A percentile compares a stretch with the other conserved stretches of the same genome.
These are phyloP conservation scores for Tyto alba DNA, from an alignment of 2,113 vertebrate genomes.

Conservation along the genomic window DNA sequence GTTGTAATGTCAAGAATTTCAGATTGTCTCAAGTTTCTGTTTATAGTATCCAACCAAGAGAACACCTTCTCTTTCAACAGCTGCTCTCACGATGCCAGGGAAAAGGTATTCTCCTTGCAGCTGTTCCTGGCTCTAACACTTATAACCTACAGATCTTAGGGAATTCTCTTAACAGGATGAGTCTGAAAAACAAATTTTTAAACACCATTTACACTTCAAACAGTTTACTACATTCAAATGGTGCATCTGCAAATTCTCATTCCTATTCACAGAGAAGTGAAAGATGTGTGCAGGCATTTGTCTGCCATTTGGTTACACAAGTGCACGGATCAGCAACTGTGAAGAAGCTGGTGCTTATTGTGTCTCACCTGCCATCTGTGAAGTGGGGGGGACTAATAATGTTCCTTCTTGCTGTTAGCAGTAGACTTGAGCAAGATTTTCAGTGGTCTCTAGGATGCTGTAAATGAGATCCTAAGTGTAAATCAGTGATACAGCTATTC, in stretches of 20 bases:
- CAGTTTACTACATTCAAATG: neutral
- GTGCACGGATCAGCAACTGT: neutral
- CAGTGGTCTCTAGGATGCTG: neutral
- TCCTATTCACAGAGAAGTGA: neutral
- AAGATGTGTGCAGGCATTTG: neutral
- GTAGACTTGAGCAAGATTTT: neutral
- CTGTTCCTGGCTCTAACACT: neutral
- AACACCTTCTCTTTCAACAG: neutral
- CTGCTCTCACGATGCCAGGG: neutral
- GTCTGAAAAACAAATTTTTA: neutral
- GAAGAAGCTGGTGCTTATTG: neutral
- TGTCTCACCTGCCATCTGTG: neutral
- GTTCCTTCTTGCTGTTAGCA: neutral
- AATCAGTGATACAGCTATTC: neutral
- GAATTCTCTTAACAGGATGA: neutral
- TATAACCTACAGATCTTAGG: neutral
- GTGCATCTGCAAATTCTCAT: neutral
- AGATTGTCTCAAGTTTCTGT: neutral
- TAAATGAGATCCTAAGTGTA: neutral
- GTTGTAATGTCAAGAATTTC: neutral
- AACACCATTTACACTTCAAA: neutral
- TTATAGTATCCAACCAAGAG: neutral
- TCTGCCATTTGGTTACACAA: constrained; percentile 17
- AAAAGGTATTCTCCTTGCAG: neutral
- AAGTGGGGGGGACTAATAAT: neutral